Percentiles rank a stretch among this genome's conserved stretches.
Evolutionary conservation across 64 coral and sea anemone genomes (phyloP).

Genomic region (Montipora efflorescens): DNA sequence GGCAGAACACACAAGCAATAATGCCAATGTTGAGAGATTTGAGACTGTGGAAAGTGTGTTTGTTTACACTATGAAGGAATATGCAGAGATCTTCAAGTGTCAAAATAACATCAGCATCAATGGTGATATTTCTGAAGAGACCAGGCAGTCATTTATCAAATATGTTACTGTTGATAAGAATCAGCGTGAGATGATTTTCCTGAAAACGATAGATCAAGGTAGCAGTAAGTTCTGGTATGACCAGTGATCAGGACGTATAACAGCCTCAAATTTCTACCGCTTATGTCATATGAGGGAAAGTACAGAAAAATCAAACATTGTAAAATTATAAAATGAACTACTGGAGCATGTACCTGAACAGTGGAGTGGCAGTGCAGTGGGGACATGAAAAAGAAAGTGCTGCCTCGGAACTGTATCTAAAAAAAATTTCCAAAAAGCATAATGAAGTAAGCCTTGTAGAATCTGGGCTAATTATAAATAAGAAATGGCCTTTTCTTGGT

Average conservation of each 20-base stretch:
- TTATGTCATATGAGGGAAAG: too few relatives aligned
- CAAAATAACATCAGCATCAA: constrained; percentile 52
- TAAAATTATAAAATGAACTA: too few relatives aligned
- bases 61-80: constrained; percentile 66
- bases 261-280: too few relatives aligned
- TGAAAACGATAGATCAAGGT: constrained; percentile 48
- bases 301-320: too few relatives aligned
- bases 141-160: constrained; percentile 27
- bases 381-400: too few relatives aligned
- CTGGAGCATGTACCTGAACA: too few relatives aligned
- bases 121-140: background rate
- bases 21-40: constrained; percentile 57
- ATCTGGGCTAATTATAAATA: too few relatives aligned
- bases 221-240: constrained; percentile 67
- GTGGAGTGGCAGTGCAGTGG: too few relatives aligned
- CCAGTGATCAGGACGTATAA: constrained; percentile 26
- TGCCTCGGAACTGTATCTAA: too few relatives aligned
- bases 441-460: too few relatives aligned
- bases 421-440: too few relatives aligned
- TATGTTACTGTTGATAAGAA: constrained; percentile 23
- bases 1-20: constrained; percentile 36
- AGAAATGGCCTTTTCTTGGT: too few relatives aligned
- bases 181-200: constrained; percentile 56
- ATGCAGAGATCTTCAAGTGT: constrained; percentile 76
- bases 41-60: constrained; percentile 64